phyloP scores from a whole-genome alignment of 2,797 vertebrate genomes.

The Podarcis lilfordi region DNA sequence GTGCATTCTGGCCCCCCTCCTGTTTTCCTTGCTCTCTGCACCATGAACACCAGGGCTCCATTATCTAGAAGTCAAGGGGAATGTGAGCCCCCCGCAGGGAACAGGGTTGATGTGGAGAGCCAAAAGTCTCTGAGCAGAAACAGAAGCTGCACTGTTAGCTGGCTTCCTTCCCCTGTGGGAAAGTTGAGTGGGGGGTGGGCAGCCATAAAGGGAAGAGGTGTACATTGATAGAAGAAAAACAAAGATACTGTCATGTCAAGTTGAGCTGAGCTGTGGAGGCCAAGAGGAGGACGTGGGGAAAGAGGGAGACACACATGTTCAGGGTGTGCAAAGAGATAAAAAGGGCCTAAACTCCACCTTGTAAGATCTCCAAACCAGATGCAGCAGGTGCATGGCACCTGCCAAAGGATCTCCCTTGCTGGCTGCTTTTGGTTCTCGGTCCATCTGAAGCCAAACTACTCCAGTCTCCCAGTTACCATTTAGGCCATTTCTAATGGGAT shows the following conservation, averaged over 20 bases:
- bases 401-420: background rate
- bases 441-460: no score
- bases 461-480: background rate
- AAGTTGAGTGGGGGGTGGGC: background rate
- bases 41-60: background rate
- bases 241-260: background rate
- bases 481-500: background rate
- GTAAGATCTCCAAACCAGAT: background rate
- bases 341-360: background rate
- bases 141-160: fast-evolving
- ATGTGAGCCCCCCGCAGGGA: background rate
- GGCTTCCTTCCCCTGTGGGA: fast-evolving
- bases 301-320: background rate
- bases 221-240: no score
- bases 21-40: fast-evolving
- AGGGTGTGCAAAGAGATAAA: fast-evolving
- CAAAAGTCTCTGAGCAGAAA: background rate
- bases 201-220: background rate
- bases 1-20: no score
- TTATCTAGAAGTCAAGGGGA: fast-evolving
- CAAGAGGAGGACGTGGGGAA: background rate
- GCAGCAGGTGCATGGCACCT: background rate
- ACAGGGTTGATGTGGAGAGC: background rate
- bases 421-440: background rate
- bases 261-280: fast-evolving